These are phyloP conservation scores for Drosophila aldrichi DNA, from an alignment of 2,888 invertebrate genomes.

Conservation along the genomic window DNA sequence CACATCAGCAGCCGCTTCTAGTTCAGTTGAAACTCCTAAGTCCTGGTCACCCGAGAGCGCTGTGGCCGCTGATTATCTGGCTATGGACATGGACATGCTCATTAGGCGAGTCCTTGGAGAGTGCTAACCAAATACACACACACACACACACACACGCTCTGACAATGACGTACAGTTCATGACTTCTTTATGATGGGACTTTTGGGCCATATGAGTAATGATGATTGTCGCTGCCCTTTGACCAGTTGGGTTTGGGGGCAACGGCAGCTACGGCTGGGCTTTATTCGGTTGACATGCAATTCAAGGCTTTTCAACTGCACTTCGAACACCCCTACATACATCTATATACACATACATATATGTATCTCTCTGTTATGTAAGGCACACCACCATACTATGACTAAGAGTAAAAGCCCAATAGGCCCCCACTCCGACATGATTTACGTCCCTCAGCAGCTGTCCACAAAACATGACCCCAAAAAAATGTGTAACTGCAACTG, in stretches of 20 bases:
- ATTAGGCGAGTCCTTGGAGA: constrained; percentile 76
- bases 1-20: constrained; percentile 37
- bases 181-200: constrained; percentile 50
- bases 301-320: constrained; percentile 18
- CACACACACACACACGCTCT: neutral
- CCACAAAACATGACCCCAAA: constrained; percentile 72
- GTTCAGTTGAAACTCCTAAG: constrained; percentile 9
- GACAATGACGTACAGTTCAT: constrained; percentile 34
- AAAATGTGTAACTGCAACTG: constrained; percentile 20
- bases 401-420: constrained; percentile 18
- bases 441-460: constrained; percentile 51
- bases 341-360: neutral
- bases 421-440: constrained; percentile 42
- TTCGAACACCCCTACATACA: neutral
- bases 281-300: constrained; percentile 18
- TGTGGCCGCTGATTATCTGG: constrained; percentile 44
- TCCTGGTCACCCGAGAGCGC: constrained; percentile 25
- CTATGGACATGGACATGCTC: constrained; percentile 66
- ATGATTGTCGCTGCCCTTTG: constrained; percentile 54
- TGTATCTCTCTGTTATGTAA: neutral
- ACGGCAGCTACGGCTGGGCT: too few species aligned
- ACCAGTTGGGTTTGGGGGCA: neutral
- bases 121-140: constrained; percentile 29
- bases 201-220: constrained; percentile 59
- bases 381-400: neutral